These are phyloP conservation scores for Drosophila mauritiana DNA, from an alignment of 1,140 invertebrate species.

Conservation along the genomic window DNA sequence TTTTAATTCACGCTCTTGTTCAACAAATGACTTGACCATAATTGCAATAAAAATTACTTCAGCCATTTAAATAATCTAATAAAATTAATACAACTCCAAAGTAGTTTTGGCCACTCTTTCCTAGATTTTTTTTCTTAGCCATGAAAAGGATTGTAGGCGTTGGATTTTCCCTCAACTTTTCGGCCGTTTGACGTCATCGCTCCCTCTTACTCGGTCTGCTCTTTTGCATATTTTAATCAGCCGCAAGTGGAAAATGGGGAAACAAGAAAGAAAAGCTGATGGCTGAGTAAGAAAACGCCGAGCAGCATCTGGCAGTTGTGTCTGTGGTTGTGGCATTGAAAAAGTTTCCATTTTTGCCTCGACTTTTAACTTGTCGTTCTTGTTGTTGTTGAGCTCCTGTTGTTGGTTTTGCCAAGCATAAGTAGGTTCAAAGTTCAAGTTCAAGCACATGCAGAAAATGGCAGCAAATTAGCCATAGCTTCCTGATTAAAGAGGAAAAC, in stretches of 20 bases:
- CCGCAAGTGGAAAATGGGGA: constrained; percentile 9
- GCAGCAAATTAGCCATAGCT: not conserved
- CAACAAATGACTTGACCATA: too few relatives aligned
- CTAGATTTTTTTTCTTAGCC: not conserved
- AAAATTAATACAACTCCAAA: not conserved
- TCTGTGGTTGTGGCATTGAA: constrained; percentile 42
- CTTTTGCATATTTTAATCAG: constrained; percentile 44
- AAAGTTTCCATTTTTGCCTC: constrained; percentile 45
- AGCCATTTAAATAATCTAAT: not conserved
- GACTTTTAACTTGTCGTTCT: constrained; percentile 11
- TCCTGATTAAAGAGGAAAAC: not conserved
- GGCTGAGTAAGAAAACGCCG: constrained; percentile 11
- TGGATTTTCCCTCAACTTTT: constrained; percentile 9
- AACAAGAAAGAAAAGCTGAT: constrained; percentile 4
- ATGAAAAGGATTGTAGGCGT: not conserved
- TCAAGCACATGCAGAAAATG: constrained; percentile 22
- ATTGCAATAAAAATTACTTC: too few relatives aligned
- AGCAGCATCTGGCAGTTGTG: constrained; percentile 24
- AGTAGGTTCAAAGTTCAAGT: constrained; percentile 57
- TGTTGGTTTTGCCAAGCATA: constrained; percentile 21
- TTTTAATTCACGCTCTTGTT: too few relatives aligned
- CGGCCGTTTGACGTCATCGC: constrained; percentile 23
- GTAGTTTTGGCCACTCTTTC: not conserved
- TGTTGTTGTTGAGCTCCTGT: not conserved
- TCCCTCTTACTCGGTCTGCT: not conserved